phyloP scores from a whole-genome alignment of 2,797 vertebrate species.

The Lindbergichthys nudifrons region DNA sequence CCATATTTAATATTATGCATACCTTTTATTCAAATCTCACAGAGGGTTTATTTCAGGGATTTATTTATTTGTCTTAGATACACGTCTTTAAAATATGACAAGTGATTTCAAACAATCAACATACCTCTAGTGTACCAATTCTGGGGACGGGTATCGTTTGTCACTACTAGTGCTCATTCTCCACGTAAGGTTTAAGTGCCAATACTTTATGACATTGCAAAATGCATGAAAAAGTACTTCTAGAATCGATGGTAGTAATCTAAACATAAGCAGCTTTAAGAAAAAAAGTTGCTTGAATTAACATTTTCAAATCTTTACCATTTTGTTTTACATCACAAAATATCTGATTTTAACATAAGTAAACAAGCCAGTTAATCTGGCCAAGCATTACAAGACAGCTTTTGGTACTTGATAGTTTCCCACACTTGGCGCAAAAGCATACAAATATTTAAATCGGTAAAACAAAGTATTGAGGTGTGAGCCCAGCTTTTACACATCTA shows the following conservation, averaged over 20 bases:
- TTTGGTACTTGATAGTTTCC: background rate
- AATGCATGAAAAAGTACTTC: background rate
- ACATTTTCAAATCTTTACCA: background rate
- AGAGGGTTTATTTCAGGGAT: no score
- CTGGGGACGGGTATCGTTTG: background rate
- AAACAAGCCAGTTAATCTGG: constrained; percentile 3
- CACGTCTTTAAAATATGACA: no score
- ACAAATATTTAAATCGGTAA: constrained; percentile 20
- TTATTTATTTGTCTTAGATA: no score
- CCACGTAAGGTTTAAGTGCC: background rate
- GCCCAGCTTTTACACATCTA: constrained; percentile 15
- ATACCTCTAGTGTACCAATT: background rate
- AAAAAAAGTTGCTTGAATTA: background rate
- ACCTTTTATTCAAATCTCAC: no score
- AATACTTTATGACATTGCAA: background rate
- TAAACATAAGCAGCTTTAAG: background rate
- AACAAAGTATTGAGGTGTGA: background rate
- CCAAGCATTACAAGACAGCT: background rate
- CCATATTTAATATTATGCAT: no score
- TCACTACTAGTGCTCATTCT: background rate
- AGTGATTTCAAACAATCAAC: no score
- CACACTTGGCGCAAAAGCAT: background rate
- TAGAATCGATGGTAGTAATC: background rate
- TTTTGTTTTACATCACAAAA: background rate
- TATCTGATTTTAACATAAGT: background rate